Evolutionary conservation across 2,888 invertebrate genomes (phyloP).

Genomic region (Lydus trimaculatus): DNA sequence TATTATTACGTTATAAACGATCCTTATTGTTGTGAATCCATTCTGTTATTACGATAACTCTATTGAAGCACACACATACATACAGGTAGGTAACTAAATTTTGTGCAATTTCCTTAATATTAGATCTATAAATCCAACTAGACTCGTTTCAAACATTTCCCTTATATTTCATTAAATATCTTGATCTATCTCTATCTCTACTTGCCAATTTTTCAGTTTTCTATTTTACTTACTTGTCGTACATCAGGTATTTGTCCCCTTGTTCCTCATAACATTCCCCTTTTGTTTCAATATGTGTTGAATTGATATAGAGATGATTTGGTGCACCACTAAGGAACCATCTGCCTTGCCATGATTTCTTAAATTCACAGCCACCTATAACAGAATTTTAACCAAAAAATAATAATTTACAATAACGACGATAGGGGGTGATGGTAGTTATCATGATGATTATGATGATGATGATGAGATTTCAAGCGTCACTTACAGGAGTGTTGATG

Average conservation of each 20-base stretch:
- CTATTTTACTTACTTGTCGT: conserved; percentile 64
- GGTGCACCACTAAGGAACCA: conserved; percentile 78
- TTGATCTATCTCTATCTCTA: not conserved
- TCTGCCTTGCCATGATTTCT: conserved; percentile 72
- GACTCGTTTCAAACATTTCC: not conserved
- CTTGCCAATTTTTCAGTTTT: conserved; percentile 13
- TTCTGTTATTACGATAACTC: not conserved
- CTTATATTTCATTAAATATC: too few relatives aligned
- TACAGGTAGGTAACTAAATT: conserved; percentile 1
- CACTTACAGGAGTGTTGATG: conserved; percentile 19
- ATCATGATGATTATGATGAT: not conserved
- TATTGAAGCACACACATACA: too few relatives aligned
- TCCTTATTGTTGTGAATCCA: not conserved
- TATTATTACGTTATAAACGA: not conserved
- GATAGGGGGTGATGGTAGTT: too few relatives aligned
- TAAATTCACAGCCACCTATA: conserved; percentile 75
- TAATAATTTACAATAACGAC: not conserved
- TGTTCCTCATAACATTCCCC: conserved; percentile 72
- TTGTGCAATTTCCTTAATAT: not conserved
- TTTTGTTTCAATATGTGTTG: conserved; percentile 71
- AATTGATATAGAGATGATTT: conserved; percentile 68
- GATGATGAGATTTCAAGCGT: not conserved
- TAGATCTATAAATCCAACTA: conserved; percentile 1
- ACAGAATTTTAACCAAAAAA: conserved; percentile 38
- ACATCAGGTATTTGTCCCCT: conserved; percentile 71